Evolutionary conservation across 2,888 invertebrate species (phyloP).

Genomic region (Drosophila macrospina): DNA sequence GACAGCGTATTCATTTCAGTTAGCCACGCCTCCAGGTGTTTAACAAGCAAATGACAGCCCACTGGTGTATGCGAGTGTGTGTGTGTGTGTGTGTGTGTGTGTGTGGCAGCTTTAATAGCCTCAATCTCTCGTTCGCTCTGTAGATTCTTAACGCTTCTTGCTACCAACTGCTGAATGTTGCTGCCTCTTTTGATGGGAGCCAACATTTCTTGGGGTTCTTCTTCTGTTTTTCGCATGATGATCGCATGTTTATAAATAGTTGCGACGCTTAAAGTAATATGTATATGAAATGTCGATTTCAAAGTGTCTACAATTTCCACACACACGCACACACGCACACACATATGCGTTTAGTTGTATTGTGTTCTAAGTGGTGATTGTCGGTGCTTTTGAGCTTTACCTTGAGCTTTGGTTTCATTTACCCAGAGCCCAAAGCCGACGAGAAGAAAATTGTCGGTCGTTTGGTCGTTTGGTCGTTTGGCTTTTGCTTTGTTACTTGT

Average conservation of each 20-base stretch:
- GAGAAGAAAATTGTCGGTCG: conserved; percentile 67
- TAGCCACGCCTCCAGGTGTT: conserved; percentile 44
- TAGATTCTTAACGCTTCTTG: conserved; percentile 51
- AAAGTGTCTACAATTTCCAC: conserved; percentile 67
- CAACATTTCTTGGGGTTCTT: conserved; percentile 46
- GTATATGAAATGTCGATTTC: conserved; percentile 75
- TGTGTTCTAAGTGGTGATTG: conserved; percentile 27
- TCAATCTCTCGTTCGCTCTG: conserved; percentile 30
- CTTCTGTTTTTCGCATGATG: conserved; percentile 55
- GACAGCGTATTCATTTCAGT: conserved; percentile 28
- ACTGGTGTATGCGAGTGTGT: conserved; percentile 11
- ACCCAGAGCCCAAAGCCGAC: conserved; percentile 47
- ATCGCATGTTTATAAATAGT: conserved; percentile 81
- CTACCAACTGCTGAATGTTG: conserved; percentile 41
- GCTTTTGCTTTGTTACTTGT: conserved; percentile 65
- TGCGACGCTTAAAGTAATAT: conserved; percentile 61
- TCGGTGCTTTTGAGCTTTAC: conserved; percentile 67
- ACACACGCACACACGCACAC: conserved; percentile 16
- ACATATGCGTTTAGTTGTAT: not conserved
- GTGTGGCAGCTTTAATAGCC: conserved; percentile 54
- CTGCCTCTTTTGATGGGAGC: conserved; percentile 31
- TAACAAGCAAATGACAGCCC: conserved; percentile 55
- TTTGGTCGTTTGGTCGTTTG: conserved; percentile 45
- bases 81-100: conserved; percentile 21
- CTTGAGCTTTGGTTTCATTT: conserved; percentile 76